phyloP scores from a whole-genome alignment of 2,888 invertebrate genomes.

The Philopedon plagiatum region DNA sequence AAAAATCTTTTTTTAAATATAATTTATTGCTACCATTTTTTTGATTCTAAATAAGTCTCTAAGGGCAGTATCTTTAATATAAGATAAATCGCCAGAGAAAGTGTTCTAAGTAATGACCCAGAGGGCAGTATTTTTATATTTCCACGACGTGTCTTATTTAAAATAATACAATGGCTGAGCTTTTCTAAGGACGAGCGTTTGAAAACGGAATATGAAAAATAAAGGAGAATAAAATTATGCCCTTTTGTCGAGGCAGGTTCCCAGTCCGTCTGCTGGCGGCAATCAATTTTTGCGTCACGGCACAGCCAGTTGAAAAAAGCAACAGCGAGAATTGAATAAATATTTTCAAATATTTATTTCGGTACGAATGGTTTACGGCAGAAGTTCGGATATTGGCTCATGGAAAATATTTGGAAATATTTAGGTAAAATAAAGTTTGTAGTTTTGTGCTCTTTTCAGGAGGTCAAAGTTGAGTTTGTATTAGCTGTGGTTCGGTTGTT shows the following conservation, averaged over 20 bases:
- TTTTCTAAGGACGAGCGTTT: conserved; percentile 5
- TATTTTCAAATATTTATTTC: conserved; percentile 7
- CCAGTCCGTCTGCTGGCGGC: conserved; percentile 17
- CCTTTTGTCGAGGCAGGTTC: conserved; percentile 15
- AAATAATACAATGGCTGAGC: conserved; percentile 2
- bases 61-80: background rate
- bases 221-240: conserved; percentile 26
- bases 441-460: no score
- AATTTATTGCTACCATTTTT: no score
- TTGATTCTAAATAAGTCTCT: background rate
- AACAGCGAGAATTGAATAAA: conserved; percentile 1
- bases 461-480: no score
- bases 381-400: background rate
- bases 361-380: background rate
- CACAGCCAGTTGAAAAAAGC: conserved; percentile 1
- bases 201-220: conserved; percentile 14
- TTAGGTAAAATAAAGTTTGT: no score
- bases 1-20: no score
- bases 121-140: conserved; percentile 8
- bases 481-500: no score
- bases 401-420: background rate
- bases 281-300: conserved; percentile 23
- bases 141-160: conserved; percentile 5
- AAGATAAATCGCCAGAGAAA: background rate
- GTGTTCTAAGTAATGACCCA: conserved; percentile 1